These are phyloP conservation scores for Nemapogon koenigi DNA, from an alignment of 2,888 invertebrate species.

Conservation along the genomic window DNA sequence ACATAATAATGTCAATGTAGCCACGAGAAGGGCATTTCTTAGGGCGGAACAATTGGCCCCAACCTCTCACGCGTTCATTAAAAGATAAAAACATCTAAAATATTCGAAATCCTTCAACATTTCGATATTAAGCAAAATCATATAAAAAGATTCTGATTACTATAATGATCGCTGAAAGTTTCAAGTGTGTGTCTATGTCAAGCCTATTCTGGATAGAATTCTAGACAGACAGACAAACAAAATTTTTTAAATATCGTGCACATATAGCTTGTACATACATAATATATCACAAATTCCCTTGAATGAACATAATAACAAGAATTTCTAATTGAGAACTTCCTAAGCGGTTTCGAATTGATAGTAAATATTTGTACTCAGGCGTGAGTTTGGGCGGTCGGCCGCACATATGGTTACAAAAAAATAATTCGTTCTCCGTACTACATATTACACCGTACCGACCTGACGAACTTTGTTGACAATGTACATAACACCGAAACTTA, in stretches of 20 bases:
- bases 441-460: constrained; percentile 12
- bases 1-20: no score
- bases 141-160: no score
- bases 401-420: constrained; percentile 51
- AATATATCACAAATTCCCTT: background rate
- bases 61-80: no score
- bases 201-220: no score
- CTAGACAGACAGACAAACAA: no score
- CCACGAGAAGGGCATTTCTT: no score
- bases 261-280: background rate
- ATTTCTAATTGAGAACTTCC: constrained; percentile 1
- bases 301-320: background rate
- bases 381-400: constrained; percentile 46
- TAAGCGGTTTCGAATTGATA: constrained; percentile 56
- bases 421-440: constrained; percentile 40
- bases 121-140: no score
- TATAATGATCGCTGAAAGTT: no score
- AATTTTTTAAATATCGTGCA: background rate
- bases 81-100: no score
- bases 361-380: constrained; percentile 54
- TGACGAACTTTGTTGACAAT: constrained; percentile 49
- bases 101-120: no score
- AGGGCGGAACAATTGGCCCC: no score
- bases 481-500: constrained; percentile 56
- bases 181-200: no score